Conservation (phyloP, 2,113 vertebrate species). For the Prietella phreatophila region DNA sequence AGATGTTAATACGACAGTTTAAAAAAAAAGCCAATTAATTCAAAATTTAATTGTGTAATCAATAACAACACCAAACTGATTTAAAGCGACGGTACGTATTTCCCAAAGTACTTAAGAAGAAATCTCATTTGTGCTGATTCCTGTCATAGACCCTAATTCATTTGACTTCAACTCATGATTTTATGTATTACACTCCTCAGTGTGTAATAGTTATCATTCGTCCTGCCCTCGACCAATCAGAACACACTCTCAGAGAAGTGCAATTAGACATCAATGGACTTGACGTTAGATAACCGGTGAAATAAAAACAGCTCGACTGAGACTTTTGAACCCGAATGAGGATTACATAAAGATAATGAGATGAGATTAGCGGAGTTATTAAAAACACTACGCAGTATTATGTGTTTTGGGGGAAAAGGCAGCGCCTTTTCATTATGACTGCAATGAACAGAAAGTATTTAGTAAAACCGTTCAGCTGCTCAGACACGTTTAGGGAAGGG, state of each 20-base stretch:
- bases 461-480: neutral
- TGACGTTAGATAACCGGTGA: neutral
- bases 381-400: neutral
- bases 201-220: neutral
- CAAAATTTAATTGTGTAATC: neutral
- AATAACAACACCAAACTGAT: neutral
- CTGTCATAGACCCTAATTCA: neutral
- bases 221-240: neutral
- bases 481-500: neutral
- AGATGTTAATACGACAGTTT: no score
- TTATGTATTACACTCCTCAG: neutral
- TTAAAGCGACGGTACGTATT: neutral
- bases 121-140: neutral
- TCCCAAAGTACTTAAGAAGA: neutral
- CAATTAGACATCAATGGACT: no score
- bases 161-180: neutral
- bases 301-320: neutral
- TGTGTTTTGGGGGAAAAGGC: neutral
- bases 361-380: neutral
- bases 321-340: neutral
- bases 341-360: slow-evolving; percentile 3
- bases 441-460: neutral
- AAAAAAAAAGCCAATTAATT: no score
- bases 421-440: neutral
- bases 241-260: neutral